Evolutionary conservation across 2,797 vertebrate genomes (phyloP), one percentile per base, ranked within the genome.

Genomic region (Dromococcyx pavoninus): DNA sequence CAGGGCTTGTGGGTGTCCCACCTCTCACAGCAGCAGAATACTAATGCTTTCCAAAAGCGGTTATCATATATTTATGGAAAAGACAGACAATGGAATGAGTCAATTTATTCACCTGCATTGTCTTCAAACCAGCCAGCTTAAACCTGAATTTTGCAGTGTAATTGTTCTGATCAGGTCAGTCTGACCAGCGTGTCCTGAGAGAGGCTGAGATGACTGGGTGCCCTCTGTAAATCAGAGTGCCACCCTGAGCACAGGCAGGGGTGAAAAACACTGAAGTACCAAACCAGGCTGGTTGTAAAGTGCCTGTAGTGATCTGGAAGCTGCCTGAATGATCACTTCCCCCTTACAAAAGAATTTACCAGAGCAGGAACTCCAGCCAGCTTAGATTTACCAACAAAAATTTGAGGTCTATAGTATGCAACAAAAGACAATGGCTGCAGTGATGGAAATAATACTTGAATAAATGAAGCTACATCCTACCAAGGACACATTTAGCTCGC

Each of bases 1-100:
- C n/a, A 92, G 89, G 72, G 94, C 73, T 66, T 72, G 94, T 96
- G 91, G 93, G 95, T 89, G 89, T 93, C 56, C 89, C 89, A 92
- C 76, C 85, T 89, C 95, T 93, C 82, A 88, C 62, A 86, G 81
- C 16, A 7, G 91, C 58, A 89, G 89, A 92, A 92, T 73, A 78
- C 79, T 72, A 86, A 92, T 73, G 79, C 85, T 89, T 92, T 62
- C 69, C 83, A 17, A 81, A 93, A 91, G 66, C 27, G 6, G 21
- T 25, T 75, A 69, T 89, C 86, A 80, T 85, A 89, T 89, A 92
- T 77, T 82, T 95, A 96, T 85, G 75, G 84, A 69, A 95, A 94
- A 92, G 81, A 77, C 41, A 94, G 86, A 89, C 74, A 94, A 92
- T 80, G 46, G 81, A 85, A 80, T 65, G 60, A 93, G 88, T 82